These are phyloP conservation scores for Anticlea derivata DNA, from an alignment of 2,888 invertebrate species.

Conservation along the genomic window DNA sequence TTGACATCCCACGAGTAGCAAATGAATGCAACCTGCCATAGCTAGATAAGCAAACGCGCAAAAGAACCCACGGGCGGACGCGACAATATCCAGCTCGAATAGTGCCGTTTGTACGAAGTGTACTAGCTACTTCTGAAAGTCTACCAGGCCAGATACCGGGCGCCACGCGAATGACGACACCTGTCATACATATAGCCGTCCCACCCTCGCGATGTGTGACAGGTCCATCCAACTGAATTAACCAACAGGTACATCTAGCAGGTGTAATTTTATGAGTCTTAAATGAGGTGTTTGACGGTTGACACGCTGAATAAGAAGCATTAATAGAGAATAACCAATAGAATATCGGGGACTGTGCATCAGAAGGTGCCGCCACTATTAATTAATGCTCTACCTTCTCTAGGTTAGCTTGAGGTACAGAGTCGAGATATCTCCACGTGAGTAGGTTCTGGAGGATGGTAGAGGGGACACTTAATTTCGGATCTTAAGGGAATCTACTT, in stretches of 20 bases:
- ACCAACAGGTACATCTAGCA: slow-evolving; percentile 5
- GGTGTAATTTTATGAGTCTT: slow-evolving; percentile 13
- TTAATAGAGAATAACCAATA: background rate
- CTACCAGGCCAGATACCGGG: slow-evolving; percentile 41
- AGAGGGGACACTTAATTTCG: too few species aligned
- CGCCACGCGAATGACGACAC: slow-evolving; percentile 47
- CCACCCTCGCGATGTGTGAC: slow-evolving; percentile 33
- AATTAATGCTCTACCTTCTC: too few species aligned
- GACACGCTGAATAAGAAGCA: slow-evolving; percentile 3
- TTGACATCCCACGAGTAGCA: slow-evolving; percentile 38
- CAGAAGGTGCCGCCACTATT: background rate
- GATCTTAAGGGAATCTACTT: too few species aligned
- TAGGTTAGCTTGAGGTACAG: too few species aligned
- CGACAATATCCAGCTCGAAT: background rate
- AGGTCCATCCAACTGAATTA: slow-evolving; percentile 8
- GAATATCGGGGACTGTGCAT: background rate
- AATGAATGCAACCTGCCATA: background rate
- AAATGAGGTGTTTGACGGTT: slow-evolving; percentile 11
- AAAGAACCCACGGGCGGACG: background rate
- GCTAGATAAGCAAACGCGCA: background rate
- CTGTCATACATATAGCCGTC: slow-evolving; percentile 43
- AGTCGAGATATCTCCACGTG: too few species aligned
- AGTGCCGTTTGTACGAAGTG: slow-evolving; percentile 5
- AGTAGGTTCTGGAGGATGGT: too few species aligned
- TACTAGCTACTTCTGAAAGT: slow-evolving; percentile 27